Conservation (phyloP, 2,888 invertebrate genomes). For the Melinaea menophilus region DNA sequence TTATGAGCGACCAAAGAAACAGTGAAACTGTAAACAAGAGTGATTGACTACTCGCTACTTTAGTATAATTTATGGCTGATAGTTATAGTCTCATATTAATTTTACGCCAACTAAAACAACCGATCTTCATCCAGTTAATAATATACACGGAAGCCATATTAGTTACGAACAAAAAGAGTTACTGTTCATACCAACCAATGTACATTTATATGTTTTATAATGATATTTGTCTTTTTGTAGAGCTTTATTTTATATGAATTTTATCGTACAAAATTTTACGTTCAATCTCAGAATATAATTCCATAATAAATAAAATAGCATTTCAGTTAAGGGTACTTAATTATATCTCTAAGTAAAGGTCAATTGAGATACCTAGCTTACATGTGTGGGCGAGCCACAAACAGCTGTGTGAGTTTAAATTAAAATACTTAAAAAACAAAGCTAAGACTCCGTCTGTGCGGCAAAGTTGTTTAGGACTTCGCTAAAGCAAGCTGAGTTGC, state of each 20-base stretch:
- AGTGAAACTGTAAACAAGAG: slow-evolving; percentile 17
- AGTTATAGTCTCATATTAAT: slow-evolving; percentile 27
- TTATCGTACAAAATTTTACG: too few relatives aligned
- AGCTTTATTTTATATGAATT: too few relatives aligned
- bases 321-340: too few relatives aligned
- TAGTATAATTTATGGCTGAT: slow-evolving; percentile 26
- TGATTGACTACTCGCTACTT: slow-evolving; percentile 23
- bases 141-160: slow-evolving; percentile 23
- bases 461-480: slow-evolving; percentile 1
- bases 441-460: not conserved
- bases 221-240: too few relatives aligned
- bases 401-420: not conserved
- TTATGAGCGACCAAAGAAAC: slow-evolving; percentile 7
- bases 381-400: too few relatives aligned
- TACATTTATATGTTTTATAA: too few relatives aligned
- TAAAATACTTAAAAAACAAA: not conserved
- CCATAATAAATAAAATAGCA: too few relatives aligned
- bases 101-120: slow-evolving; percentile 26
- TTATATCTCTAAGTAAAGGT: too few relatives aligned
- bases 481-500: slow-evolving; percentile 15
- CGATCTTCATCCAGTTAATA: slow-evolving; percentile 23
- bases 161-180: slow-evolving; percentile 16
- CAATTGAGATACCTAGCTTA: too few relatives aligned
- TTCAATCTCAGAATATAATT: too few relatives aligned
- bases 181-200: not conserved